Evolutionary conservation across 2,113 vertebrate genomes (phyloP).

Genomic region (Protobothrops flavoviridis): DNA sequence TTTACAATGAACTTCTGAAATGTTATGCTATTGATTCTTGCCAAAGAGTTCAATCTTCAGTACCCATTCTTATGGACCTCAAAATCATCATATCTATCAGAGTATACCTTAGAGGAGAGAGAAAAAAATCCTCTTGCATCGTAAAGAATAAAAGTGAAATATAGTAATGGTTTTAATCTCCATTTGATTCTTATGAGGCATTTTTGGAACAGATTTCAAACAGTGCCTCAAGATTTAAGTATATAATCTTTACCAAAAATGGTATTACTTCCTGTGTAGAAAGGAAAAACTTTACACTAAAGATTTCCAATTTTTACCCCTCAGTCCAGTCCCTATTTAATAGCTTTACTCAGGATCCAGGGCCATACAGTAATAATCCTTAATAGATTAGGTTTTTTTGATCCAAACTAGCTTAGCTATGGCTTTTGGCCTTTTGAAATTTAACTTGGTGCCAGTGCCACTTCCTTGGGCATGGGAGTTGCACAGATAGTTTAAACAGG

Average conservation of each 20-base stretch:
- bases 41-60: background rate
- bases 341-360: background rate
- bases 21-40: background rate
- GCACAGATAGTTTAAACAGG: background rate
- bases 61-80: background rate
- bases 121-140: background rate
- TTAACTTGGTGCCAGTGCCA: background rate
- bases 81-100: background rate
- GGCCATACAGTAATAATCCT: background rate
- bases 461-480: background rate
- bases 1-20: background rate
- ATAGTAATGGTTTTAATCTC: background rate
- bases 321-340: background rate
- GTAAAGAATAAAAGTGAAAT: background rate
- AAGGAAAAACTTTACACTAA: background rate
- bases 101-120: background rate
- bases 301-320: background rate
- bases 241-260: background rate
- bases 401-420: background rate
- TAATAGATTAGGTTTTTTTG: background rate
- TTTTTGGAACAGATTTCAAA: background rate
- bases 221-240: background rate
- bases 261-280: background rate
- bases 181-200: background rate
- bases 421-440: background rate